Percentiles rank a stretch among this genome's conserved stretches.
These are phyloP conservation scores for Morone saxatilis DNA, from an alignment of 2,113 vertebrate genomes.

Conservation along the genomic window DNA sequence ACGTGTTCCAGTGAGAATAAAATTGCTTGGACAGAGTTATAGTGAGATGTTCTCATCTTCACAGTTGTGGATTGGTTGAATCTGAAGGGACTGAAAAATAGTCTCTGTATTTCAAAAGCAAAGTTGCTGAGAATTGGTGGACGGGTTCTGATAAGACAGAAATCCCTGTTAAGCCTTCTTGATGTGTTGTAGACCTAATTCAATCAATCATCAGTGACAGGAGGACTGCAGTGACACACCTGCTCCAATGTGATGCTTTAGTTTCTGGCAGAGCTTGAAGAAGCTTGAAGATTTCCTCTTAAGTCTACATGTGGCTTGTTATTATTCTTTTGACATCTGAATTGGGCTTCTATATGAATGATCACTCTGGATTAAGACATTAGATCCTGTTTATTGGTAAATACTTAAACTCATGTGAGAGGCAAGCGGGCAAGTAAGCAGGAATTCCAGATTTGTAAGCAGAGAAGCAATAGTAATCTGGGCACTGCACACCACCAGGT, in stretches of 20 bases:
- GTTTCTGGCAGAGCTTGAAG: background rate
- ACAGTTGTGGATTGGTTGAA: too few species aligned
- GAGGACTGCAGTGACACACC: conserved; percentile 3
- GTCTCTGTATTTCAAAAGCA: conserved; percentile 4
- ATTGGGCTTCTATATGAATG: background rate
- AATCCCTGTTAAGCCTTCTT: background rate
- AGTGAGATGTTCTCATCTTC: too few species aligned
- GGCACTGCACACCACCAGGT: background rate
- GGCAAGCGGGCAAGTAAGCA: too few species aligned
- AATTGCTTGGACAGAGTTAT: too few species aligned
- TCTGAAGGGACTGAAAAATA: too few species aligned
- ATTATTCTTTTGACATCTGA: conserved; percentile 7
- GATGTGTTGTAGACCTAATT: conserved; percentile 8
- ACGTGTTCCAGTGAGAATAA: too few species aligned
- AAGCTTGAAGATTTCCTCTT: background rate
- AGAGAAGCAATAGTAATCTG: background rate
- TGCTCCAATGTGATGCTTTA: background rate
- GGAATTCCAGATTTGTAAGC: conserved; percentile 18
- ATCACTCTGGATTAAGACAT: conserved; percentile 14
- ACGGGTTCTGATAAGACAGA: background rate
- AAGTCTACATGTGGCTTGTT: background rate
- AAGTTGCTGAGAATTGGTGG: background rate
- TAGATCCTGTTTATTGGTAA: conserved; percentile 19
- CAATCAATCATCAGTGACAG: conserved; percentile 35
- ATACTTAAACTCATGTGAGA: conserved; percentile 16